phyloP scores from a whole-genome alignment of 1,140 invertebrate species.

The Heterodera schachtii region DNA sequence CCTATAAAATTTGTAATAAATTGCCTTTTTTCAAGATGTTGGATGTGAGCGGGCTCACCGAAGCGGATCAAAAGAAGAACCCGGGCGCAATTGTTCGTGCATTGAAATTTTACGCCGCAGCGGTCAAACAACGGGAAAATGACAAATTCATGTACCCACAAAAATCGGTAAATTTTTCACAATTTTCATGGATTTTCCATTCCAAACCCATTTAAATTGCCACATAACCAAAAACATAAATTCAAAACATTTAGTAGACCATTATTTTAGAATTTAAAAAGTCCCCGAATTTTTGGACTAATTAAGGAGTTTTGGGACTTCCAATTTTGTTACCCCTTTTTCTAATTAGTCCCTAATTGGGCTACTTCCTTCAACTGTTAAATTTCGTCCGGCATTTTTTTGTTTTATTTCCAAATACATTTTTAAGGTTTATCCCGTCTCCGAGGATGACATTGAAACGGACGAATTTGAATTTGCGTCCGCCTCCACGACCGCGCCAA shows the following conservation, averaged over 20 bases:
- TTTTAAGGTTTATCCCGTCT: constrained; percentile 30
- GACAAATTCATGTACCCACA: constrained; percentile 62
- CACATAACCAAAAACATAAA: too few relatives aligned
- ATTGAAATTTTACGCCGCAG: constrained; percentile 62
- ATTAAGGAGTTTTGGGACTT: too few relatives aligned
- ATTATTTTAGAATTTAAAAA: too few relatives aligned
- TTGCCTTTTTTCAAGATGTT: constrained; percentile 29
- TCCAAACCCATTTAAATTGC: too few relatives aligned
- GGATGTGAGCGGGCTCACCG: constrained; percentile 45
- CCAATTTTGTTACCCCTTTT: too few relatives aligned
- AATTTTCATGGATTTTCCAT: neutral
- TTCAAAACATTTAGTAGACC: too few relatives aligned
- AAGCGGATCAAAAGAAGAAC: constrained; percentile 63
- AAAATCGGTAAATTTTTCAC: constrained; percentile 49
- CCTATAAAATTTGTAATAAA: too few relatives aligned
- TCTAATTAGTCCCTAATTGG: too few relatives aligned
- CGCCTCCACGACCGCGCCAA: neutral
- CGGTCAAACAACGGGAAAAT: constrained; percentile 55
- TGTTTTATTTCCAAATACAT: too few relatives aligned
- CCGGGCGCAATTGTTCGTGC: constrained; percentile 53
- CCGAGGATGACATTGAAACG: constrained; percentile 50
- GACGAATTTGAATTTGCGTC: constrained; percentile 4
- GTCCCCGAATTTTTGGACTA: too few relatives aligned
- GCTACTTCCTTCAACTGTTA: too few relatives aligned
- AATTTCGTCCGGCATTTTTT: too few relatives aligned